Percentiles rank a stretch among this genome's conserved stretches.
These are phyloP conservation scores for Desmophyllum pertusum DNA, from an alignment of 92 coral and sea anemone species.

Conservation along the genomic window DNA sequence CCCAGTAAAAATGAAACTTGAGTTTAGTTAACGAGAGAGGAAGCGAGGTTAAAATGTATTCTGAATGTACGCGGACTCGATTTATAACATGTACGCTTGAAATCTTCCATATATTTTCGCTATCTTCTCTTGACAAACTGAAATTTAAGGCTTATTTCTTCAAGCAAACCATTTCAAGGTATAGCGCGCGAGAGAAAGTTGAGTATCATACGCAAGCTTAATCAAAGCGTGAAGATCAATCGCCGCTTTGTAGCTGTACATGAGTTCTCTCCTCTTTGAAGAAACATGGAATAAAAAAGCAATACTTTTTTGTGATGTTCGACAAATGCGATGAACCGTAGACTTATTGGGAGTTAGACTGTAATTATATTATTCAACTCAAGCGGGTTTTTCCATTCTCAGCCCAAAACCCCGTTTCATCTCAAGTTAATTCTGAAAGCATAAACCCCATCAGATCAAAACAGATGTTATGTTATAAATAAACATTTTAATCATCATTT, in stretches of 20 bases:
- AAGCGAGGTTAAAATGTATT: no score
- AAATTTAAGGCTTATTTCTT: neutral
- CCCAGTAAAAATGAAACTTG: neutral
- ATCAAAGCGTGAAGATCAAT: neutral
- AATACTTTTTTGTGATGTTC: neutral
- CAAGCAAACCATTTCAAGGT: neutral
- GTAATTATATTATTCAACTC: neutral
- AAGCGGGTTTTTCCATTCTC: neutral
- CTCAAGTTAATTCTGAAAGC: neutral
- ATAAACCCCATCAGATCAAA: constrained; percentile 12
- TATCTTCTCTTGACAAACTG: neutral
- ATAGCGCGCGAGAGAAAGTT: neutral
- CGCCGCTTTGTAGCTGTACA: neutral
- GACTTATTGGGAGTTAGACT: neutral
- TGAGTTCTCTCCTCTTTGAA: neutral
- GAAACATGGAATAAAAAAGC: neutral
- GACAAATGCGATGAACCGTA: neutral
- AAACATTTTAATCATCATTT: constrained; percentile 44
- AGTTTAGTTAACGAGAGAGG: constrained; percentile 2
- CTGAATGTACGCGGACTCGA: neutral
- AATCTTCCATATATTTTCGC: neutral
- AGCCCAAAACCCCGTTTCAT: neutral
- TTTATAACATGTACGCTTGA: neutral
- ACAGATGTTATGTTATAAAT: constrained; percentile 48
- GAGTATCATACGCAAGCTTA: neutral